Evolutionary conservation across 2,113 vertebrate genomes (phyloP), one percentile per base, ranked within the genome.

Genomic region (Amblyopsis rosae): DNA sequence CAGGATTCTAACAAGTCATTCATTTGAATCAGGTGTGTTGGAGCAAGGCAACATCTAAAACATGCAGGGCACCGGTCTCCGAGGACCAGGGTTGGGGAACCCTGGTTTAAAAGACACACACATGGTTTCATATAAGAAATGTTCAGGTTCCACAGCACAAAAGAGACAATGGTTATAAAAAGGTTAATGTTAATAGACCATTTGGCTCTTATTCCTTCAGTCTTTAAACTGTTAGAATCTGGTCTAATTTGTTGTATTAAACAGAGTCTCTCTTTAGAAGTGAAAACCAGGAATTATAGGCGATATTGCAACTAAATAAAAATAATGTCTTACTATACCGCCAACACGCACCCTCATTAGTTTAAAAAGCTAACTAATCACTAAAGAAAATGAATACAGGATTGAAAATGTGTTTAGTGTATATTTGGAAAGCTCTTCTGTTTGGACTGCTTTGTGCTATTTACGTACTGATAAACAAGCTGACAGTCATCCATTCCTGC

Each of bases 101-200:
- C n/a, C n/a, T 84, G 82, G 83, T 69, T 72, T 69, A 67, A 65
- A 91, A 89, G 84, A 90, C 84, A 91, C 89, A 59, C 88, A 70
- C 78, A 77, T 69, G 84, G 76, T 88, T 89, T 81, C 59, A 58
- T 41, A 70, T 76, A 75, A 68, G 74, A 86, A 79, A 60, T 66
- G 19, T 65, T 82, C 62, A 68, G 59, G 65, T 13, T 16, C 73
- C 57, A 74, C 69, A 58, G 73, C 67, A 73, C 51, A 17, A 77
- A 59, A 3, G 33, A 49, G 75, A 64, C 65, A 77, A 71, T 67
- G 76, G 62, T 76, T 70, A 65, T 63, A 65, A 9, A 69, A 76
- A 67, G 61, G 50, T 76, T 15, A 78, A 76, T 60, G 4, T 17
- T 56, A 16, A 69, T 51, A 15, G 49, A 15, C 49, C 49, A 51